A percentile compares a stretch with the other conserved stretches of the same genome.
Conservation (phyloP, 2,113 vertebrate genomes). For the Eonycteris spelaea region DNA sequence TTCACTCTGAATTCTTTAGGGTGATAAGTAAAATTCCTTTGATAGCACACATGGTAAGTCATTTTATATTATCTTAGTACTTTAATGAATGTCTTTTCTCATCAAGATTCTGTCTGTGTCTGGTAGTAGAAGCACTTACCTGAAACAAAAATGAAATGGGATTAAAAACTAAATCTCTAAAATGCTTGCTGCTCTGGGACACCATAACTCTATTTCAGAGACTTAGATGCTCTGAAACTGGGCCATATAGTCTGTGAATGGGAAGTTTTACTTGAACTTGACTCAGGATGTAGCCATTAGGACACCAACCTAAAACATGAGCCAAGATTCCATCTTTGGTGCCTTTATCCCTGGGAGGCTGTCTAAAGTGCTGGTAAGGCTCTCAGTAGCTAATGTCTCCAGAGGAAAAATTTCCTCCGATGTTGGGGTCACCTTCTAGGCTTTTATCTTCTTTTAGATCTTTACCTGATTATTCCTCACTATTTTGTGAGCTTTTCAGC, state of each 20-base stretch:
- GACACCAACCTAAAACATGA: background rate
- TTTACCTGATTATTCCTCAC: background rate
- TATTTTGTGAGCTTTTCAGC: background rate
- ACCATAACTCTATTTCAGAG: background rate
- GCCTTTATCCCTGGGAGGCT: background rate
- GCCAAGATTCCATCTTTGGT: background rate
- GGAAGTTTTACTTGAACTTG: background rate
- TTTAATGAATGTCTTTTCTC: background rate
- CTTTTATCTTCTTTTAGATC: background rate
- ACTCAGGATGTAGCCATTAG: background rate
- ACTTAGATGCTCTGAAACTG: background rate
- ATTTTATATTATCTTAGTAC: background rate
- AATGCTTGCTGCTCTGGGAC: background rate
- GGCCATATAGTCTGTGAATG: background rate
- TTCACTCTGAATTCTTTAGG: background rate
- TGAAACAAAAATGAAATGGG: background rate
- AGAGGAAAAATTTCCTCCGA: background rate
- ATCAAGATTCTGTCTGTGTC: background rate
- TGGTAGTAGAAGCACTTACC: background rate
- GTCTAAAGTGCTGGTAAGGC: background rate
- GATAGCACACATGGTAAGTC: background rate
- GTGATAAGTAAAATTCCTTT: background rate
- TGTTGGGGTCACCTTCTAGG: background rate
- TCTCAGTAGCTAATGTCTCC: background rate
- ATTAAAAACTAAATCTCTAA: background rate